These are phyloP conservation scores for Clanis bilineata DNA, from an alignment of 2,888 invertebrate genomes.

Conservation along the genomic window DNA sequence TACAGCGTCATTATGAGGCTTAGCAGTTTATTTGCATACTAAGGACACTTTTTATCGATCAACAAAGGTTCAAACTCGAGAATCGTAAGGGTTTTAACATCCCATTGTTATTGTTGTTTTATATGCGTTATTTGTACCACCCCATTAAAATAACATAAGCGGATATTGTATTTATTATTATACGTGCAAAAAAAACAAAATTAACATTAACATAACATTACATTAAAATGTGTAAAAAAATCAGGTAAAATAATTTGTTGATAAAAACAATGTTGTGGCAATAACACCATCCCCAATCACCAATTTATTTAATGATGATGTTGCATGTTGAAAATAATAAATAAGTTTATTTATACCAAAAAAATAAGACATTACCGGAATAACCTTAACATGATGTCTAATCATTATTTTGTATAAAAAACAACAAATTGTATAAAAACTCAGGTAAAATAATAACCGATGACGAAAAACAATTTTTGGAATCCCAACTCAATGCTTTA, in stretches of 20 bases:
- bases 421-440: too few species aligned
- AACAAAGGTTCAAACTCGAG: background rate
- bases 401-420: too few species aligned
- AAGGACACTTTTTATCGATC: slow-evolving; percentile 11
- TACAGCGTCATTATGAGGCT: slow-evolving; percentile 6
- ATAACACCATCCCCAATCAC: background rate
- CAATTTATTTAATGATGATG: background rate
- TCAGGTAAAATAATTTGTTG: background rate
- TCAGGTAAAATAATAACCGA: background rate
- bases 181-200: too few species aligned
- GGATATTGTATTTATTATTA: too few species aligned
- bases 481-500: too few species aligned
- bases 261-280: background rate
- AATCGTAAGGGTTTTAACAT: background rate
- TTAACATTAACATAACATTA: background rate
- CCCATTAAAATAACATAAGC: background rate
- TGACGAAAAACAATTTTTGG: background rate
- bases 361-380: too few species aligned
- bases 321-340: too few species aligned
- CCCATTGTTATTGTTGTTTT: background rate
- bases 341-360: too few species aligned
- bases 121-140: background rate
- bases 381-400: too few species aligned
- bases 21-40: slow-evolving; percentile 9
- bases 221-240: background rate